phyloP scores from a whole-genome alignment of 1,140 invertebrate species.

The Triops cancriformis region DNA sequence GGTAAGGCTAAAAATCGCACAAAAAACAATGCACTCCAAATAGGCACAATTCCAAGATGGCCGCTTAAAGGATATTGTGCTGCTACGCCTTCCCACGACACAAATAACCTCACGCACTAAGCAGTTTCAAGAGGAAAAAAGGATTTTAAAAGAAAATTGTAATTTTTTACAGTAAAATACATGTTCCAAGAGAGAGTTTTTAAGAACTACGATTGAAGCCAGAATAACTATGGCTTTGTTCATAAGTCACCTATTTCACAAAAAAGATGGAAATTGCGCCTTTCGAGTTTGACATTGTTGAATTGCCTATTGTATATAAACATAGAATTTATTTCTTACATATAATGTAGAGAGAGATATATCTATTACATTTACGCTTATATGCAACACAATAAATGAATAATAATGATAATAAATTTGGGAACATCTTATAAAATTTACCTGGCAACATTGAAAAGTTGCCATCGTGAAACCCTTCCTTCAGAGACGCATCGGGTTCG shows the following conservation, averaged over 20 bases:
- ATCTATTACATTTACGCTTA: too few relatives aligned
- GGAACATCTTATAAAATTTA: background rate
- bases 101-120: background rate
- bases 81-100: background rate
- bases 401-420: too few relatives aligned
- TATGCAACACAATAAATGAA: too few relatives aligned
- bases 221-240: background rate
- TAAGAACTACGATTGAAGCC: background rate
- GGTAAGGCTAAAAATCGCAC: background rate
- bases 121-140: background rate
- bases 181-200: background rate
- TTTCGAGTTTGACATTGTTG: background rate
- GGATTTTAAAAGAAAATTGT: background rate
- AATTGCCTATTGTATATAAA: background rate
- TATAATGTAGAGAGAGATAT: too few relatives aligned
- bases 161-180: background rate
- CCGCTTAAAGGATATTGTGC: conserved; percentile 6
- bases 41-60: conserved; percentile 8
- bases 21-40: conserved; percentile 14
- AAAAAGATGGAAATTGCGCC: background rate
- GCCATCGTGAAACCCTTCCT: background rate
- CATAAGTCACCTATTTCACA: background rate
- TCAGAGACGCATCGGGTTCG: background rate
- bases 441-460: background rate
- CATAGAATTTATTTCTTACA: background rate